Evolutionary conservation across 2,113 vertebrate genomes (phyloP).

Genomic region (Abramis brama): DNA sequence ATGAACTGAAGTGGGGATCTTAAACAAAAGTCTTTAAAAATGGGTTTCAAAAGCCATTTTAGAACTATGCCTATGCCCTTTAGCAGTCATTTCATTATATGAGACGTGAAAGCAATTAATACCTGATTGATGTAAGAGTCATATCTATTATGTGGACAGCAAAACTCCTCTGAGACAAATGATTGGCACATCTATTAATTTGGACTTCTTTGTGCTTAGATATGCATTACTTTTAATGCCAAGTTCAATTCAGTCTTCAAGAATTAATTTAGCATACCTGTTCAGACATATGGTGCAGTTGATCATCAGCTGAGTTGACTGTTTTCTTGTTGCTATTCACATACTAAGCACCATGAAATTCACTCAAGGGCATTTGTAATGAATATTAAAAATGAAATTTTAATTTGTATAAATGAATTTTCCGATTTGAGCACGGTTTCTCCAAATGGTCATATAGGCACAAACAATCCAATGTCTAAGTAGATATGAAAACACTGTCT

Average conservation of each 20-base stretch:
- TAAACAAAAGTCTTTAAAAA: slow-evolving; percentile 60
- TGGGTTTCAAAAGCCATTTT: slow-evolving; percentile 49
- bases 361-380: not conserved
- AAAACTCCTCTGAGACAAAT: slow-evolving; percentile 56
- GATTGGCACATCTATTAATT: slow-evolving; percentile 65
- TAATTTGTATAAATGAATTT: not conserved
- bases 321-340: slow-evolving; percentile 7
- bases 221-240: slow-evolving; percentile 28
- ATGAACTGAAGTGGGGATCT: slow-evolving; percentile 39
- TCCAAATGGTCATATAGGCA: not conserved
- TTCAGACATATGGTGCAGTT: slow-evolving; percentile 34
- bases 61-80: slow-evolving; percentile 47
- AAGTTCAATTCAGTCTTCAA: slow-evolving; percentile 52
- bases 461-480: not conserved
- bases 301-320: not conserved
- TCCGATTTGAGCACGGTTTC: not conserved
- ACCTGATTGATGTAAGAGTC: slow-evolving; percentile 56
- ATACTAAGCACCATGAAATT: not conserved
- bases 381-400: not conserved
- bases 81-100: slow-evolving; percentile 47
- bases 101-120: slow-evolving; percentile 60
- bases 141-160: slow-evolving; percentile 53
- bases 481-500: not conserved
- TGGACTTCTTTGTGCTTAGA: slow-evolving; percentile 36
- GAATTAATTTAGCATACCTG: slow-evolving; percentile 43